phyloP scores from a whole-genome alignment of 2,797 vertebrate species.

The Schizopygopsis pylzovi region DNA sequence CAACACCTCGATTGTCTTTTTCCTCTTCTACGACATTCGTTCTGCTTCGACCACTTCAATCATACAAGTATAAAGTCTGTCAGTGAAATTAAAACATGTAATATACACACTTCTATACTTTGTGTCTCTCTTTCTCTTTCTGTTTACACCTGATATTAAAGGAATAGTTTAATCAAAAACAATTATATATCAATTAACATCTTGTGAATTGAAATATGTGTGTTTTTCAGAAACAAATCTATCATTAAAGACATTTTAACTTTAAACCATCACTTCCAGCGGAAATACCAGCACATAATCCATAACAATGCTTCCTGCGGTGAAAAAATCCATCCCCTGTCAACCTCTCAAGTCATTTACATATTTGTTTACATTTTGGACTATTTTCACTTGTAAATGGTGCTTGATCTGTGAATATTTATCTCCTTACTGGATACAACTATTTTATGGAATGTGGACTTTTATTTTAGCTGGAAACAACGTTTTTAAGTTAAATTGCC shows the following conservation, averaged over 20 bases:
- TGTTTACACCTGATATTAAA: not conserved
- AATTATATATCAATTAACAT: not conserved
- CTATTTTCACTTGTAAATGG: not conserved
- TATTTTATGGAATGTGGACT: not conserved
- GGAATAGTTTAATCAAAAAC: no score
- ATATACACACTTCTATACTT: constrained; percentile 21
- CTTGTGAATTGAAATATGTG: not conserved
- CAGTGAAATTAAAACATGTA: not conserved
- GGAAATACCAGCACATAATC: not conserved
- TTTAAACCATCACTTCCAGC: not conserved
- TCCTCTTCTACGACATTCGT: not conserved
- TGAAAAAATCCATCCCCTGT: not conserved
- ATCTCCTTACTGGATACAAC: not conserved
- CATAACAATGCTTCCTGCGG: not conserved
- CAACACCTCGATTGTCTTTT: constrained; percentile 27
- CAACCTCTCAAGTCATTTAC: not conserved
- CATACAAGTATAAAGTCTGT: not conserved
- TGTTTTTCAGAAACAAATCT: not conserved
- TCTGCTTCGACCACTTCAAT: not conserved
- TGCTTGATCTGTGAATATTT: not conserved
- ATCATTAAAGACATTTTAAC: not conserved
- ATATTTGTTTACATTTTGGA: not conserved
- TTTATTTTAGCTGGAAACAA: not conserved
- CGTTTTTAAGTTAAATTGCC: not conserved
- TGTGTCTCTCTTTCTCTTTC: constrained; percentile 29